Evolutionary conservation across 2,113 vertebrate species (phyloP).

Genomic region (Chamaetylas fuelleborni): DNA sequence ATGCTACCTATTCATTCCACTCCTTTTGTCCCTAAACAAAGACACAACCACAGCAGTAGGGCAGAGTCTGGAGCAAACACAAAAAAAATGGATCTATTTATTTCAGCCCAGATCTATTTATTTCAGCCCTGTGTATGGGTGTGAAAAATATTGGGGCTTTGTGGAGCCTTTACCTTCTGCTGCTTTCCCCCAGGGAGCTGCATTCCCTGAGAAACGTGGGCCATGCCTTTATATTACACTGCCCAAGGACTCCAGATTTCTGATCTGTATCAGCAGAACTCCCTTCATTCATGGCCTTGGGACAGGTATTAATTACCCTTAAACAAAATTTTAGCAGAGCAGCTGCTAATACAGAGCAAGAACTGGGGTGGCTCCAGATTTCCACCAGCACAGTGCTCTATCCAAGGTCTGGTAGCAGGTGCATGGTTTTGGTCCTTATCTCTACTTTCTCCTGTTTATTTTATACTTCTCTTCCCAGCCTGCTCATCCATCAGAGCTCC

Average conservation of each 20-base stretch:
- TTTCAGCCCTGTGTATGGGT: neutral
- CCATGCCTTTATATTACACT: neutral
- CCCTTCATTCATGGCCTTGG: neutral
- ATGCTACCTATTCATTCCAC: neutral
- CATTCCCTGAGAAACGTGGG: fast-evolving
- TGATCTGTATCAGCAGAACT: neutral
- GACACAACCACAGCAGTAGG: neutral
- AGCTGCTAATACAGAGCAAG: neutral
- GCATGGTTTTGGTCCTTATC: fast-evolving
- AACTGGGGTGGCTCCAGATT: neutral
- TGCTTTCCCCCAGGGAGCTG: neutral
- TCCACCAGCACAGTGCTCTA: neutral
- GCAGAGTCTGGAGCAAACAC: neutral
- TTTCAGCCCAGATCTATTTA: neutral
- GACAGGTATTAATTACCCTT: no score
- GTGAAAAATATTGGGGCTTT: neutral
- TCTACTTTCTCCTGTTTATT: neutral
- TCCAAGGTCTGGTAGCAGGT: fast-evolving
- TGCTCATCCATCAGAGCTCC: neutral
- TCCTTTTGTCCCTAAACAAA: neutral
- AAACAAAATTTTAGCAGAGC: neutral
- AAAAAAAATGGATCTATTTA: fast-evolving
- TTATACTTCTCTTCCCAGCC: neutral
- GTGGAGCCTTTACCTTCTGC: neutral
- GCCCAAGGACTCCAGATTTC: neutral